Conservation (phyloP, 1,140 invertebrate genomes). For the Apis laboriosa region DNA sequence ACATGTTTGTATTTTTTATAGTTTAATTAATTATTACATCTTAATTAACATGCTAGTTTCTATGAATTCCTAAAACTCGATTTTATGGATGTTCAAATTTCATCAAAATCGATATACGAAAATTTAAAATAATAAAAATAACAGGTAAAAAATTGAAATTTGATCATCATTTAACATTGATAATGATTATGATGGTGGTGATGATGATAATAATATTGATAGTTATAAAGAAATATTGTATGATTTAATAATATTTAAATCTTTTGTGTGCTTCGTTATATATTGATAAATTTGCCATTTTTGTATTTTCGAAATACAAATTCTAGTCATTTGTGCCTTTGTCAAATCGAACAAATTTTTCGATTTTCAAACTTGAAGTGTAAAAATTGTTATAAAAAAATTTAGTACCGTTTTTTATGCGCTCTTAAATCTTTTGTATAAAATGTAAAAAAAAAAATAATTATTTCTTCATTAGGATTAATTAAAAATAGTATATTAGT, state of each 20-base stretch:
- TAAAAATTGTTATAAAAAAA: not conserved
- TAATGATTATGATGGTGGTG: not conserved
- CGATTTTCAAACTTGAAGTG: not conserved
- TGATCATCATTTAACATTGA: constrained; percentile 16
- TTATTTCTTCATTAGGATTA: not conserved
- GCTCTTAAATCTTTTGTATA: not conserved
- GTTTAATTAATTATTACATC: not conserved
- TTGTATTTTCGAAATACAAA: constrained; percentile 21
- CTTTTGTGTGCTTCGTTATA: not conserved
- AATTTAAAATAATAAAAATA: not conserved
- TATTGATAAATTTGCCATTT: constrained; percentile 5
- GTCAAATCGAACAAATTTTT: not conserved
- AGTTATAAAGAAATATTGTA: constrained; percentile 15
- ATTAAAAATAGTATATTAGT: not conserved
- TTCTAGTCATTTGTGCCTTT: constrained; percentile 10
- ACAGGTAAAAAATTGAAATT: constrained; percentile 17
- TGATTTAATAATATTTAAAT: constrained; percentile 1
- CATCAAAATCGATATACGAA: not conserved
- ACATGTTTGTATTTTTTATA: not conserved
- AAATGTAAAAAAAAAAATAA: not conserved
- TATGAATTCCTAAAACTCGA: not conserved
- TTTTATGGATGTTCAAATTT: constrained; percentile 37
- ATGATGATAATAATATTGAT: not conserved
- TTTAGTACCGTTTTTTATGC: not conserved
- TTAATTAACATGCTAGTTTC: constrained; percentile 15